Evolutionary conservation across 1,140 invertebrate genomes (phyloP).

Genomic region (Tetragonula clypearis): DNA sequence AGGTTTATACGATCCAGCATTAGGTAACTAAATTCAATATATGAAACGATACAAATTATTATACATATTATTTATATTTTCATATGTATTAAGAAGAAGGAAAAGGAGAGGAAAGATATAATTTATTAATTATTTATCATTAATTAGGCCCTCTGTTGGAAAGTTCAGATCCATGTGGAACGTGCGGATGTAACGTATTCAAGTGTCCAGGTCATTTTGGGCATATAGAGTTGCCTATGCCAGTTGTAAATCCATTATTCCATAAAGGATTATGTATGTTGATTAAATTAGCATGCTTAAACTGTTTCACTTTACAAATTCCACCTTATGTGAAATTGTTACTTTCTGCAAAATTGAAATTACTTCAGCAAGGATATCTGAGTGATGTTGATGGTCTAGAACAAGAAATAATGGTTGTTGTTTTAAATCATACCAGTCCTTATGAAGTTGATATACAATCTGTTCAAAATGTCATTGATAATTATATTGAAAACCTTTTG

Average conservation of each 20-base stretch:
- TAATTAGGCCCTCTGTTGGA: slow-evolving; percentile 83
- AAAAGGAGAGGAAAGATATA: neutral
- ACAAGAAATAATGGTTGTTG: slow-evolving; percentile 70
- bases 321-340: slow-evolving; percentile 85
- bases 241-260: slow-evolving; percentile 96
- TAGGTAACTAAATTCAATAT: slow-evolving; percentile 83
- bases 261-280: slow-evolving; percentile 88
- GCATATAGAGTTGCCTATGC: slow-evolving; percentile 95
- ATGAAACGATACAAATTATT: neutral
- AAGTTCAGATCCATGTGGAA: slow-evolving; percentile 88
- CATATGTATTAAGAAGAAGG: neutral
- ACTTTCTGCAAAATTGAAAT: slow-evolving; percentile 87
- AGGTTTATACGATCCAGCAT: slow-evolving; percentile 92
- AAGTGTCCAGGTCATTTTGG: slow-evolving; percentile 97
- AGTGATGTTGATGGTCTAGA: slow-evolving; percentile 87
- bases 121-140: slow-evolving; percentile 2
- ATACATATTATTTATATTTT: slow-evolving; percentile 25
- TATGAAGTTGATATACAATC: slow-evolving; percentile 54
- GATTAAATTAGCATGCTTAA: slow-evolving; percentile 87
- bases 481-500: slow-evolving; percentile 63
- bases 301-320: slow-evolving; percentile 88
- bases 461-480: slow-evolving; percentile 68
- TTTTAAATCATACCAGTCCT: neutral
- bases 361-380: slow-evolving; percentile 89
- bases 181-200: slow-evolving; percentile 87